phyloP scores from a whole-genome alignment of 2,888 invertebrate genomes.

The Syritta pipiens region DNA sequence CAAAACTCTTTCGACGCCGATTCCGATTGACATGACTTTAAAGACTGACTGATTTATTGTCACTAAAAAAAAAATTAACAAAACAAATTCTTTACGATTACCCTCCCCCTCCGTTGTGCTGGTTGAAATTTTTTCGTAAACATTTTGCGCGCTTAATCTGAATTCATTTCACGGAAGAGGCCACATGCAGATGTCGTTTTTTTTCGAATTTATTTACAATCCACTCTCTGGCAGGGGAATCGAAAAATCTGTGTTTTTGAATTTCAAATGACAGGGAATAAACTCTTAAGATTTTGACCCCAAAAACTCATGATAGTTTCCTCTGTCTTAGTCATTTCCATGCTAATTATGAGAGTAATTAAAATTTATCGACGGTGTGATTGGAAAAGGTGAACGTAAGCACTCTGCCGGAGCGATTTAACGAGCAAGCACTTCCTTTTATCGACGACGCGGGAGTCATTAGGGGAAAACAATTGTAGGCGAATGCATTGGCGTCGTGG shows the following conservation, averaged over 20 bases:
- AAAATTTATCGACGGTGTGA: slow-evolving; percentile 1
- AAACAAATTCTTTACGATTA: slow-evolving; percentile 38
- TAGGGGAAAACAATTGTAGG: neutral
- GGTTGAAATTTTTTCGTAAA: too few relatives aligned
- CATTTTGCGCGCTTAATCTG: slow-evolving; percentile 12
- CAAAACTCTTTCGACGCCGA: neutral
- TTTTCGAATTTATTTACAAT: slow-evolving; percentile 26
- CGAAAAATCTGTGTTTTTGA: too few relatives aligned
- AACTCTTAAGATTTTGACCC: too few relatives aligned
- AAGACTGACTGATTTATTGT: slow-evolving; percentile 28
- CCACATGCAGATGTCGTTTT: slow-evolving; percentile 9
- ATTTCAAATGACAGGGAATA: too few relatives aligned
- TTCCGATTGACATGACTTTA: slow-evolving; percentile 19
- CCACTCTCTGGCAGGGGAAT: neutral
- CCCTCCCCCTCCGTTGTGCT: too few relatives aligned
- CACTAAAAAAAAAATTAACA: slow-evolving; percentile 13
- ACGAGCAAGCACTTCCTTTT: too few relatives aligned
- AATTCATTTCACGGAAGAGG: slow-evolving; percentile 39
- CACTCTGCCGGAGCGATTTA: too few relatives aligned
- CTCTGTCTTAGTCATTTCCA: too few relatives aligned
- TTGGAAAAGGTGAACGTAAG: too few relatives aligned
- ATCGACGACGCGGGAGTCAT: neutral
- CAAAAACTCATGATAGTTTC: too few relatives aligned
- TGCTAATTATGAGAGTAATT: too few relatives aligned
- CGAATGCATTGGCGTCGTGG: neutral